Evolutionary conservation across 2,113 vertebrate genomes (phyloP).

Genomic region (Leptosomus discolor): DNA sequence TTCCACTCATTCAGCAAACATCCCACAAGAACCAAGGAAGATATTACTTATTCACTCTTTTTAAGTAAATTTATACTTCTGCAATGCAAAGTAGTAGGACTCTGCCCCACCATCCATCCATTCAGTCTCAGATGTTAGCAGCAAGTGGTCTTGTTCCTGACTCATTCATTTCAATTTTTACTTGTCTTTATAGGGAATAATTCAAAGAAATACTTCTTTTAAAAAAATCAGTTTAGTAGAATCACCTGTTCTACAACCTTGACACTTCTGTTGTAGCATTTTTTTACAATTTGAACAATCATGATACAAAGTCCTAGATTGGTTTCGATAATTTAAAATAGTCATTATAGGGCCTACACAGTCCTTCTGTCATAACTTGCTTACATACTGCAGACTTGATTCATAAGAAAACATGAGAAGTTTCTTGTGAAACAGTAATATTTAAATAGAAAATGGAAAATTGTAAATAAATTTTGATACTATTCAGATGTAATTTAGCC

Average conservation of each 20-base stretch:
- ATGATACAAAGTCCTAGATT: background rate
- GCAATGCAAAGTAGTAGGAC: background rate
- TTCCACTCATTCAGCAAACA: background rate
- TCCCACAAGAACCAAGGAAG: background rate
- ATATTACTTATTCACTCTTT: background rate
- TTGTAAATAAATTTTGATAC: background rate
- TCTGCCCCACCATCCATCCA: background rate
- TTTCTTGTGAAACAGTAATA: background rate
- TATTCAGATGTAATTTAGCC: background rate
- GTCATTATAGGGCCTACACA: background rate
- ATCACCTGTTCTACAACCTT: background rate
- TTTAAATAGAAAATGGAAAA: background rate
- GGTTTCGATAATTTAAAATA: background rate
- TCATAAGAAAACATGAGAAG: background rate
- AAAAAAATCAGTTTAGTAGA: background rate
- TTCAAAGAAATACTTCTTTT: background rate
- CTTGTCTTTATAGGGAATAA: background rate
- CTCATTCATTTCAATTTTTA: background rate
- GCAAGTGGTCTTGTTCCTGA: background rate
- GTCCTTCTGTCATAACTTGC: background rate
- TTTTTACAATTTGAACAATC: background rate
- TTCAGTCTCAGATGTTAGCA: background rate
- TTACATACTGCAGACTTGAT: background rate
- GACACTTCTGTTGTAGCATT: background rate
- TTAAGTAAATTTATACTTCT: background rate